phyloP scores from a whole-genome alignment of 2,113 vertebrate species.

The Oostethus manadensis region DNA sequence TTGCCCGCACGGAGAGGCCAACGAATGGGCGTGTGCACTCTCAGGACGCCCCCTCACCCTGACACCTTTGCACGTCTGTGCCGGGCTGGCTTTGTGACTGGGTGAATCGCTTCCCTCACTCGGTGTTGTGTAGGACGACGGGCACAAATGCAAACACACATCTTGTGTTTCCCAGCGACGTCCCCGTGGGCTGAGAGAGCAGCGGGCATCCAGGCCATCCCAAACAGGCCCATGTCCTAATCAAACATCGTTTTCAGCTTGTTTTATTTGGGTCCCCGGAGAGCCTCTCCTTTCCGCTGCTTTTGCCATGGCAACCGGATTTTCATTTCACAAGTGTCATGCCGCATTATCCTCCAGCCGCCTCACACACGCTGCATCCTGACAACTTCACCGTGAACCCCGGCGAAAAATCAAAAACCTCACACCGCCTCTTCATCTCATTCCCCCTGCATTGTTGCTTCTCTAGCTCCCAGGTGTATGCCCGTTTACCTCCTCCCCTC shows the following conservation, averaged over 20 bases:
- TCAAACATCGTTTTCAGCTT: slow-evolving; percentile 99
- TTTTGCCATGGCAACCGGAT: slow-evolving; percentile 95
- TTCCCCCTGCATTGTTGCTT: slow-evolving; percentile 38
- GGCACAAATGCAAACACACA: slow-evolving; percentile 73
- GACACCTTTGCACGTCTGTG: too few relatives aligned
- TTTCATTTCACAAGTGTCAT: slow-evolving; percentile 99
- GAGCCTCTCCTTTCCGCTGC: slow-evolving; percentile 84
- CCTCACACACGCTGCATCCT: slow-evolving; percentile 88
- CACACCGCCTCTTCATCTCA: slow-evolving; percentile 41
- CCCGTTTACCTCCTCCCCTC: slow-evolving; percentile 20
- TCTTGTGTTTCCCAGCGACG: not conserved
- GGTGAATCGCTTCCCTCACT: not conserved
- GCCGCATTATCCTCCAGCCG: slow-evolving; percentile 94
- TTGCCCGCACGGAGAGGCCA: too few relatives aligned
- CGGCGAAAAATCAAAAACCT: slow-evolving; percentile 72
- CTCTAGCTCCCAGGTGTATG: slow-evolving; percentile 35
- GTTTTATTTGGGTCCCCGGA: slow-evolving; percentile 98
- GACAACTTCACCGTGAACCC: slow-evolving; percentile 89
- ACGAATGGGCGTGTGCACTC: too few relatives aligned
- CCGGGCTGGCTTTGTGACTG: too few relatives aligned
- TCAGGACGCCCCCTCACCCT: too few relatives aligned
- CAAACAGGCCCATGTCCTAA: slow-evolving; percentile 94
- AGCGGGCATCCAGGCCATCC: slow-evolving; percentile 75
- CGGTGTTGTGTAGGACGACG: too few relatives aligned
- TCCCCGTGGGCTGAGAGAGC: slow-evolving; percentile 47